Percentiles rank a stretch among this genome's conserved stretches.
These are phyloP conservation scores for Parapsyche elsis DNA, from an alignment of 1,140 invertebrate species.

Conservation along the genomic window DNA sequence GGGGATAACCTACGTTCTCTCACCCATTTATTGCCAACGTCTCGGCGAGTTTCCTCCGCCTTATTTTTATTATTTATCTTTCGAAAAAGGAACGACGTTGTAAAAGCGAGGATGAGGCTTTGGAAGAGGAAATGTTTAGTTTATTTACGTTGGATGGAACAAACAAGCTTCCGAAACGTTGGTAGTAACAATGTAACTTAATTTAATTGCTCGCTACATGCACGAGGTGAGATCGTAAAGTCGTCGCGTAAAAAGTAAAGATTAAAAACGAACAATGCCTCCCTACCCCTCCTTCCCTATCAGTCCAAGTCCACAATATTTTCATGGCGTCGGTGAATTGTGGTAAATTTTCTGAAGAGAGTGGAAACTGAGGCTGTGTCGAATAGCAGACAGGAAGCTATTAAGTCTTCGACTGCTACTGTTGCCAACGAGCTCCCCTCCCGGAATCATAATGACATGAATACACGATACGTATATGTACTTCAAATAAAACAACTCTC, in stretches of 20 bases:
- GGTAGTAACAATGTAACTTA: not conserved
- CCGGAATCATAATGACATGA: not conserved
- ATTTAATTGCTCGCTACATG: not conserved
- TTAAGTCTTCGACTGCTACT: constrained; percentile 23
- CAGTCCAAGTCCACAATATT: not conserved
- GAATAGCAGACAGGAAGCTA: constrained; percentile 38
- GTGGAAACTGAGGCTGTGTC: constrained; percentile 28
- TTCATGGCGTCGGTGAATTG: not conserved
- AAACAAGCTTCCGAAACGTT: not conserved
- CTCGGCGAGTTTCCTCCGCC: not conserved
- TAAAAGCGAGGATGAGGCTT: not conserved
- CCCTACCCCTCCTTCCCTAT: not conserved
- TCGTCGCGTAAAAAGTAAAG: not conserved
- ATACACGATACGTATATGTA: not conserved
- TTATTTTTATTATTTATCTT: constrained; percentile 20
- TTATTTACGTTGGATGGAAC: not conserved
- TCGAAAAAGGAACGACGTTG: not conserved
- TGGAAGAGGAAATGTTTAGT: not conserved
- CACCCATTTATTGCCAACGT: constrained; percentile 14
- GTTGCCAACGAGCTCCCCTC: constrained; percentile 10
- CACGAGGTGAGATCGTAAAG: constrained; percentile 9
- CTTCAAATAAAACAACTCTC: not conserved
- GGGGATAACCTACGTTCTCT: not conserved
- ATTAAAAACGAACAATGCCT: not conserved
- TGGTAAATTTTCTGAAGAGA: constrained; percentile 7